Conservation (phyloP, 2,888 invertebrate species). For the Macaria liturata region DNA sequence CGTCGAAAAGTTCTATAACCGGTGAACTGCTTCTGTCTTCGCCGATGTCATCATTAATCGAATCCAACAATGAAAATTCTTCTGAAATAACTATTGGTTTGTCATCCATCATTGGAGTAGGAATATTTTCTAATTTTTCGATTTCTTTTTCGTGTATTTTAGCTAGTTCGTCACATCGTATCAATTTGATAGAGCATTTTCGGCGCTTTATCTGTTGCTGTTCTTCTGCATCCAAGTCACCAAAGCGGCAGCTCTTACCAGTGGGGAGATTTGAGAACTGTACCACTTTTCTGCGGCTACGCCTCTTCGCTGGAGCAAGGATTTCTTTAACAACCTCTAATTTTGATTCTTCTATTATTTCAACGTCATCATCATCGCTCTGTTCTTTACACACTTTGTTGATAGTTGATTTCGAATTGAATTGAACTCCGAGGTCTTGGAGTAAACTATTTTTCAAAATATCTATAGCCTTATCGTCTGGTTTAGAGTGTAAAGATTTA, state of each 20-base stretch:
- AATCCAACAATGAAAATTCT: conserved; percentile 13
- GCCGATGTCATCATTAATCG: conserved; percentile 10
- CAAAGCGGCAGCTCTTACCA: conserved; percentile 2
- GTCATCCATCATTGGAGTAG: background rate
- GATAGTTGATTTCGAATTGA: background rate
- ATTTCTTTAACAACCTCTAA: background rate
- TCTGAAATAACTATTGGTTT: conserved; percentile 12
- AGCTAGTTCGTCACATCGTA: conserved; percentile 48
- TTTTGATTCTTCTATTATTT: background rate
- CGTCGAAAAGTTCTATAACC: conserved; percentile 54
- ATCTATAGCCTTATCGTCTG: conserved; percentile 38
- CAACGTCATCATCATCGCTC: conserved; percentile 1
- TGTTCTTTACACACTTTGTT: background rate
- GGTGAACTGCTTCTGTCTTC: conserved; percentile 47
- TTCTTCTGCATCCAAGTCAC: conserved; percentile 11
- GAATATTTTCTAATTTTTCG: conserved; percentile 1
- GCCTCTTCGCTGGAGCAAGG: background rate
- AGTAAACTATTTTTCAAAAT: conserved; percentile 48
- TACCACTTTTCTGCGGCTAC: background rate
- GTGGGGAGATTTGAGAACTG: background rate
- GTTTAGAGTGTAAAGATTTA: conserved; percentile 2
- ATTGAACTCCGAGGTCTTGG: conserved; percentile 43
- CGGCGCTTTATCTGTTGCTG: conserved; percentile 18
- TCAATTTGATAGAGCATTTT: conserved; percentile 51
- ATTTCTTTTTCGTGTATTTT: conserved; percentile 13